phyloP scores from a whole-genome alignment of 1,140 invertebrate species.

The Ectropis grisescens region DNA sequence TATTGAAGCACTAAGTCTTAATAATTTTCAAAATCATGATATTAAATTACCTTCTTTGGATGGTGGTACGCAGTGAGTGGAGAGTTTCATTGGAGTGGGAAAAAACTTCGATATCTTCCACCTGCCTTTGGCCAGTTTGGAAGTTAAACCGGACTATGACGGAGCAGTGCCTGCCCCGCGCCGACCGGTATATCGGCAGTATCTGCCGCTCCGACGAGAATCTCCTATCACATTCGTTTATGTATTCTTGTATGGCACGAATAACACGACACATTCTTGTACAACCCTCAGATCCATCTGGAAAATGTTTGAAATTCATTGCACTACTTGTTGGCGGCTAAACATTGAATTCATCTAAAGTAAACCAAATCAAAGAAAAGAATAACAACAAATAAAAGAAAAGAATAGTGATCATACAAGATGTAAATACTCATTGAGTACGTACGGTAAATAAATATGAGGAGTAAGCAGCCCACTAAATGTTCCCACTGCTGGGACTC shows the following conservation, averaged over 20 bases:
- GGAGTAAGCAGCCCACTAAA: too few relatives aligned
- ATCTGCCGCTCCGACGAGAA: conserved; percentile 92
- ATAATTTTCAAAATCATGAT: too few relatives aligned
- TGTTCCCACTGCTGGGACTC: too few relatives aligned
- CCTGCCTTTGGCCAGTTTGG: conserved; percentile 88
- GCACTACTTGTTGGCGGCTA: too few relatives aligned
- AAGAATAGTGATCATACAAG: too few relatives aligned
- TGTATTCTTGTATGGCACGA: conserved; percentile 95
- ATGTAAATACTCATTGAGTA: too few relatives aligned
- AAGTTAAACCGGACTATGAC: conserved; percentile 86
- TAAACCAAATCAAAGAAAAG: too few relatives aligned
- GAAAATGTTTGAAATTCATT: too few relatives aligned
- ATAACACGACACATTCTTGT: conserved; percentile 91
- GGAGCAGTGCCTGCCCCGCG: conserved; percentile 90
- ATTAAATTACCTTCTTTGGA: conserved; percentile 58
- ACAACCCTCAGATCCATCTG: conserved; percentile 63
- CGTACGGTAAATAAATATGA: too few relatives aligned
- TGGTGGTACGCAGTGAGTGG: conserved; percentile 76
- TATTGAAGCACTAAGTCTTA: too few relatives aligned
- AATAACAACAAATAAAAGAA: too few relatives aligned
- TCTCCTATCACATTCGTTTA: conserved; percentile 94
- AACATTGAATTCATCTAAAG: too few relatives aligned
- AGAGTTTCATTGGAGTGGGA: conserved; percentile 96
- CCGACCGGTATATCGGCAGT: conserved; percentile 89
- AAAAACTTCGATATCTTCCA: conserved; percentile 93